A percentile compares a stretch with the other conserved stretches of the same genome.
phyloP scores from a whole-genome alignment of 1,140 invertebrate species.

The Tyrophagus putrescentiae region DNA sequence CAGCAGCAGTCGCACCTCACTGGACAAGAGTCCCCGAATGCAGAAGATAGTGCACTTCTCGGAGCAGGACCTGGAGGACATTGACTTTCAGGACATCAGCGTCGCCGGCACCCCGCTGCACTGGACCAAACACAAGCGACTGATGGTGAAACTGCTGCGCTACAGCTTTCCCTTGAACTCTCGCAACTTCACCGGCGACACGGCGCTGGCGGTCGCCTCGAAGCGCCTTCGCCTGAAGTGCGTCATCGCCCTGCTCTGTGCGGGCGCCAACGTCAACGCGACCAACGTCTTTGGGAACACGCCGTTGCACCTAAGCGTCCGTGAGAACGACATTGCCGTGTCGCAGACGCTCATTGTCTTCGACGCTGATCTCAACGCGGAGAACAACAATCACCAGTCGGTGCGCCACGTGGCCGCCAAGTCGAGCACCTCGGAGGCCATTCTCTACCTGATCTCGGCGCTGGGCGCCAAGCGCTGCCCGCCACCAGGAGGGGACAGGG shows the following conservation, averaged over 20 bases:
- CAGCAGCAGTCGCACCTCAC: no score
- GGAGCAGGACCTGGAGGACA: slow-evolving; percentile 25
- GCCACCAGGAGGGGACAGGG: not conserved
- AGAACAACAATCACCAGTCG: slow-evolving; percentile 54
- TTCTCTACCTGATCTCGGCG: slow-evolving; percentile 15
- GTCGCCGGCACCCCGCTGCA: slow-evolving; percentile 76
- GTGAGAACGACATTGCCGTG: slow-evolving; percentile 27
- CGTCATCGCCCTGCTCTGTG: slow-evolving; percentile 33
- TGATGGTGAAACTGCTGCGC: slow-evolving; percentile 54
- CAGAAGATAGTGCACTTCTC: slow-evolving; percentile 7
- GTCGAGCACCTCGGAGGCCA: not conserved
- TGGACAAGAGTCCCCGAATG: no score
- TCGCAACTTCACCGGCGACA: slow-evolving; percentile 60
- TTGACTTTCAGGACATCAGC: slow-evolving; percentile 55
- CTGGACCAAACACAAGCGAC: slow-evolving; percentile 59
- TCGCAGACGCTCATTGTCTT: slow-evolving; percentile 62
- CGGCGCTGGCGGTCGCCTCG: slow-evolving; percentile 66
- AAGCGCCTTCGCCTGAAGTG: slow-evolving; percentile 31
- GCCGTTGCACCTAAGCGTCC: slow-evolving; percentile 49
- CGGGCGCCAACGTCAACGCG: slow-evolving; percentile 5
- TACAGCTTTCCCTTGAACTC: slow-evolving; percentile 69
- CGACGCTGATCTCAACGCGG: slow-evolving; percentile 48
- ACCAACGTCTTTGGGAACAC: slow-evolving; percentile 43
- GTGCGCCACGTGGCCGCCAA: slow-evolving; percentile 53
- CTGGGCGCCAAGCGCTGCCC: slow-evolving; percentile 22